Conservation (phyloP, 2,888 invertebrate species). For the Galeopsomyia nigrocyanea region DNA sequence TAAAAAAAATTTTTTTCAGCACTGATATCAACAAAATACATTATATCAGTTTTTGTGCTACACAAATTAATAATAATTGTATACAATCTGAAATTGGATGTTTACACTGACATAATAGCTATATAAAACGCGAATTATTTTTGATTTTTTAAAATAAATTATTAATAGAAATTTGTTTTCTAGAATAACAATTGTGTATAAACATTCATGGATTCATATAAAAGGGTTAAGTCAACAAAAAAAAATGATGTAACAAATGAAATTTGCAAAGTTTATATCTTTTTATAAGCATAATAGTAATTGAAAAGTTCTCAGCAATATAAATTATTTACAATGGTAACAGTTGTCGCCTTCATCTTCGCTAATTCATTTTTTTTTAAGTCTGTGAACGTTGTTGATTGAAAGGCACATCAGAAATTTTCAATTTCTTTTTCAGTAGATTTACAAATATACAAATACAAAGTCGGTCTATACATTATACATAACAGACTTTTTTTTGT, state of each 20-base stretch:
- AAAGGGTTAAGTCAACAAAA: too few relatives aligned
- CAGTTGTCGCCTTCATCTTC: slow-evolving; percentile 17
- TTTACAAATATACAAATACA: slow-evolving; percentile 31
- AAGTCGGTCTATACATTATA: slow-evolving; percentile 19
- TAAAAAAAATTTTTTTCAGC: slow-evolving; percentile 22
- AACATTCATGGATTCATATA: too few relatives aligned
- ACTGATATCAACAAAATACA: slow-evolving; percentile 19
- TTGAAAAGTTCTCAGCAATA: slow-evolving; percentile 31
- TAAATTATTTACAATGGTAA: slow-evolving; percentile 44
- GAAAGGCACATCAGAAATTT: slow-evolving; percentile 45
- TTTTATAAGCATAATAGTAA: slow-evolving; percentile 26
- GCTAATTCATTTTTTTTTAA: slow-evolving; percentile 10
- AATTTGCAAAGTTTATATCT: slow-evolving; percentile 25
- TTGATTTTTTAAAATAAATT: slow-evolving; percentile 8
- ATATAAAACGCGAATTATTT: slow-evolving; percentile 17
- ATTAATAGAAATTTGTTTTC: too few relatives aligned
- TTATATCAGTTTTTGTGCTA: neutral
- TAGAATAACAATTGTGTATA: slow-evolving; percentile 19
- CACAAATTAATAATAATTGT: slow-evolving; percentile 9
- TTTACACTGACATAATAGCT: slow-evolving; percentile 16
- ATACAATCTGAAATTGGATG: slow-evolving; percentile 1
- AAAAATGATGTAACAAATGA: too few relatives aligned
- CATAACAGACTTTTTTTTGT: slow-evolving; percentile 29
- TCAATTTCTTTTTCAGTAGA: slow-evolving; percentile 23
- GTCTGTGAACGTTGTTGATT: slow-evolving; percentile 23